These are phyloP conservation scores for Neomonachus schauinslandi DNA, from an alignment of 2,113 vertebrate genomes.

Conservation along the genomic window DNA sequence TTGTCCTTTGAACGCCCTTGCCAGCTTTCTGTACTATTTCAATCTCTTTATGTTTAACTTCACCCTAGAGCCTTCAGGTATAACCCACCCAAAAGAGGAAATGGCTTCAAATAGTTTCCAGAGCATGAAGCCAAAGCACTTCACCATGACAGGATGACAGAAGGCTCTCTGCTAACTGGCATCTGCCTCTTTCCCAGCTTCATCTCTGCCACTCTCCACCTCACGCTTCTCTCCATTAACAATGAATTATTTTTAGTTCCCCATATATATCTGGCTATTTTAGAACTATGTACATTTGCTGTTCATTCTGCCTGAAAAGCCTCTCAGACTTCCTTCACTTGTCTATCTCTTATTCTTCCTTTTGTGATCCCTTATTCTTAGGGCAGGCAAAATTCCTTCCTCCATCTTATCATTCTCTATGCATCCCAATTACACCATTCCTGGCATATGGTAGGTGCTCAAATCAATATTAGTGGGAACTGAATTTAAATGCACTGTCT, in stretches of 20 bases:
- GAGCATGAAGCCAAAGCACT: background rate
- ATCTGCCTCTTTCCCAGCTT: constrained; percentile 43
- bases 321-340: background rate
- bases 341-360: background rate
- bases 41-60: background rate
- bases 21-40: constrained; percentile 14
- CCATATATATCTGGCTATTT: constrained; percentile 48
- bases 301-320: constrained; percentile 1
- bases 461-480: background rate
- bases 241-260: constrained; percentile 58
- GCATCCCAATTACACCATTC: background rate
- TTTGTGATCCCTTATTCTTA: background rate
- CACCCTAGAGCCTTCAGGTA: background rate
- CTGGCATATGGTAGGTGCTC: background rate
- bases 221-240: constrained; percentile 5
- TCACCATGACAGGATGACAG: constrained; percentile 55
- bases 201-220: background rate
- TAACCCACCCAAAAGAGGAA: background rate
- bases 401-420: background rate
- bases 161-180: constrained; percentile 42
- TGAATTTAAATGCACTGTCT: background rate
- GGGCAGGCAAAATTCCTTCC: background rate
- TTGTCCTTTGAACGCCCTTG: background rate
- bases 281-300: constrained; percentile 26
- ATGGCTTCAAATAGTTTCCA: background rate